These are phyloP conservation scores for Lasioglossum pauxillum DNA, from an alignment of 2,888 invertebrate genomes.

Conservation along the genomic window DNA sequence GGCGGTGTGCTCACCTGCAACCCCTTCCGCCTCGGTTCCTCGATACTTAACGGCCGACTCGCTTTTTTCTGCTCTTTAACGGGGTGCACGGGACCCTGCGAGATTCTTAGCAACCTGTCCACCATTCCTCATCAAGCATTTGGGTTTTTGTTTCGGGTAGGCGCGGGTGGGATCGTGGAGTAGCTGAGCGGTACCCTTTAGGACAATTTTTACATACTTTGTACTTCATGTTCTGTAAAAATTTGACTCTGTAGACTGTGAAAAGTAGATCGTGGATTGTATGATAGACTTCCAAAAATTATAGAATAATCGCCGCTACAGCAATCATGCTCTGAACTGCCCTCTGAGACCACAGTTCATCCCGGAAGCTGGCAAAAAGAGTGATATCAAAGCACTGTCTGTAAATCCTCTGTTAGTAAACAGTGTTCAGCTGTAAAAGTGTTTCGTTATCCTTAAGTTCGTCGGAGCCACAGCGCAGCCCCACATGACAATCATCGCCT, in stretches of 20 bases:
- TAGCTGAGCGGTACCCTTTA: no score
- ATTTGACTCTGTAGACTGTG: background rate
- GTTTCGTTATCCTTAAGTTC: background rate
- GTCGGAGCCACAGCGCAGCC: background rate
- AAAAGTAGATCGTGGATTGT: background rate
- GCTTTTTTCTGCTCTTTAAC: conserved; percentile 9
- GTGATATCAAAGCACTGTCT: background rate
- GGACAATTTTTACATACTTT: background rate
- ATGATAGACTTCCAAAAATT: background rate
- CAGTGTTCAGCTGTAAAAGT: background rate
- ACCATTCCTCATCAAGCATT: background rate
- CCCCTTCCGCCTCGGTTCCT: conserved; percentile 30
- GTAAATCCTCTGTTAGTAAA: background rate
- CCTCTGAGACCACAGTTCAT: background rate
- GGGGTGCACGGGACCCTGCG: background rate
- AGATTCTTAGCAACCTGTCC: background rate
- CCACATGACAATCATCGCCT: background rate
- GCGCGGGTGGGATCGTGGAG: background rate
- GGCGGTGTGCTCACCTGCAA: conserved; percentile 69
- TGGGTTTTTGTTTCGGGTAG: background rate
- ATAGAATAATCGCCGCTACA: background rate
- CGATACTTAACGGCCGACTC: conserved; percentile 44
- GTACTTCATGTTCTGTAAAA: background rate
- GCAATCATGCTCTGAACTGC: background rate
- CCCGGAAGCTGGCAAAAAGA: background rate